Percentiles rank a stretch among this genome's conserved stretches.
These are phyloP conservation scores for Halcyon senegalensis DNA, from an alignment of 2,113 vertebrate species.

Conservation along the genomic window DNA sequence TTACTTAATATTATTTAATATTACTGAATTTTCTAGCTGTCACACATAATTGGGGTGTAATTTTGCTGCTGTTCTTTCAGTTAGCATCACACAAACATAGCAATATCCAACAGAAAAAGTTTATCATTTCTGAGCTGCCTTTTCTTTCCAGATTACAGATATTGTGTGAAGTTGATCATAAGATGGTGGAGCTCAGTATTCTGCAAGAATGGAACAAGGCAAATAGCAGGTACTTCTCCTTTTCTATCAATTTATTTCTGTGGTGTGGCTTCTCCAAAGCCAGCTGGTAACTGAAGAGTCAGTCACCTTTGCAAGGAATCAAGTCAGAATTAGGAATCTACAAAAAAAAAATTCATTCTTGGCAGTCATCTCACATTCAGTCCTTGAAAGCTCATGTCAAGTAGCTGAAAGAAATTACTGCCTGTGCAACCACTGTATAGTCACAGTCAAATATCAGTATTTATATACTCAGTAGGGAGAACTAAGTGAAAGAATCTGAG, in stretches of 20 bases:
- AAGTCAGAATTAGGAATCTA: slow-evolving; percentile 56
- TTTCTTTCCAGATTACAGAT: background rate
- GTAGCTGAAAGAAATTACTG: slow-evolving; percentile 32
- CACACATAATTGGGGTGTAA: background rate
- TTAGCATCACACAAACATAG: background rate
- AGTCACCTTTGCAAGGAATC: slow-evolving; percentile 37
- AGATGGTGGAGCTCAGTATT: background rate
- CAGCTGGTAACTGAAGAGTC: slow-evolving; percentile 48
- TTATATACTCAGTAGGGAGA: slow-evolving; percentile 40
- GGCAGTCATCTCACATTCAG: slow-evolving; percentile 38
- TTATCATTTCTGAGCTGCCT: background rate
- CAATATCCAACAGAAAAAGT: background rate
- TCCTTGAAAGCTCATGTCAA: slow-evolving; percentile 50
- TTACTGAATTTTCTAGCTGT: background rate
- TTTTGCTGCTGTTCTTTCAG: background rate
- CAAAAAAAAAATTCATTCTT: slow-evolving; percentile 18
- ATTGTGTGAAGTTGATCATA: background rate
- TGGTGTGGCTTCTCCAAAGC: slow-evolving; percentile 62
- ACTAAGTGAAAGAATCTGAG: slow-evolving; percentile 42
- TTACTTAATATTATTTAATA: background rate
- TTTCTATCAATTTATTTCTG: background rate
- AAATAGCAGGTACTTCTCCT: background rate
- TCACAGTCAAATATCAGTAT: slow-evolving; percentile 38
- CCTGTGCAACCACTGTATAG: slow-evolving; percentile 36
- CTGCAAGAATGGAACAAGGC: background rate